Evolutionary conservation across 1,140 invertebrate species (phyloP).

Genomic region (Drosophila albomicans): DNA sequence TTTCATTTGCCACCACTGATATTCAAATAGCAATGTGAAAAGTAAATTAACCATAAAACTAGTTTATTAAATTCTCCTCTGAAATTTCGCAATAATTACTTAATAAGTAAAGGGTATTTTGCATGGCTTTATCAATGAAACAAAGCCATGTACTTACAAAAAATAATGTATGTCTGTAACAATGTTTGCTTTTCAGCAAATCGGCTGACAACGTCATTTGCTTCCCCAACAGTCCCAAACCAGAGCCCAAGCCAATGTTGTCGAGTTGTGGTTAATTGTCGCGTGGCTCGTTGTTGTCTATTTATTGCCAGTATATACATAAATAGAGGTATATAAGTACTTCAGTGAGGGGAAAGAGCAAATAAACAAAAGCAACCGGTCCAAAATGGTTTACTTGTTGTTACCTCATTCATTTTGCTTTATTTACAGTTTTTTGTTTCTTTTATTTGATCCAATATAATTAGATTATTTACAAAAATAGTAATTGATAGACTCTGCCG

Average conservation of each 20-base stretch:
- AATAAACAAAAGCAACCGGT: neutral
- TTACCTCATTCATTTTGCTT: neutral
- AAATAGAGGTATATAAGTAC: neutral
- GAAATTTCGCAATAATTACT: no score
- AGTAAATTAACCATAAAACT: neutral
- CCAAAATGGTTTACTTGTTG: constrained; percentile 1
- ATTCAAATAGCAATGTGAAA: neutral
- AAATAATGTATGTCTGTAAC: constrained; percentile 14
- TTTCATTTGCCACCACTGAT: no score
- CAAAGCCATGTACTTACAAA: neutral
- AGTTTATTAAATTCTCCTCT: neutral
- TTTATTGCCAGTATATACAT: neutral
- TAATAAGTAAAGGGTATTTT: neutral
- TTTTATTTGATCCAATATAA: neutral
- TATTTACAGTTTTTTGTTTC: neutral
- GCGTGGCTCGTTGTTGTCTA: constrained; percentile 40
- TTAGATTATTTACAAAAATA: neutral
- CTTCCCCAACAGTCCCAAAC: neutral
- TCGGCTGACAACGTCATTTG: constrained; percentile 29
- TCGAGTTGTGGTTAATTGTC: constrained; percentile 54
- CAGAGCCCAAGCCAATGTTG: constrained; percentile 9
- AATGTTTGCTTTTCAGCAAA: constrained; percentile 33
- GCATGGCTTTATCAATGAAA: no score
- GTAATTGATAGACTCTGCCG: neutral
- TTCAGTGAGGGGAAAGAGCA: neutral